phyloP scores from a whole-genome alignment of 2,888 invertebrate species.

The Amphimallon solstitiale region DNA sequence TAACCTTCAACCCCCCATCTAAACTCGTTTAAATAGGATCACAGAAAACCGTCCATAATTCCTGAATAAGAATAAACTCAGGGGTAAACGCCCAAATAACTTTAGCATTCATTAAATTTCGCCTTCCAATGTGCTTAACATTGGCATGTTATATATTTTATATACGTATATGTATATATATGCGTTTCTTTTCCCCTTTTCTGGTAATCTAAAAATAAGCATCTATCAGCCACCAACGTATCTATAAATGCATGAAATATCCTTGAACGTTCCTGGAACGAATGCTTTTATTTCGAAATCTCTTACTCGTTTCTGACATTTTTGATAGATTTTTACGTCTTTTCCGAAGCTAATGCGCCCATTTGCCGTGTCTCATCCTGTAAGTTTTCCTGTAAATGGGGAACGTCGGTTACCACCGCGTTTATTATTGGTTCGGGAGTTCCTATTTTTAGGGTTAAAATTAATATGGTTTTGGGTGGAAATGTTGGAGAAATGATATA shows the following conservation, averaged over 20 bases:
- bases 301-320: constrained; percentile 36
- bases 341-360: constrained; percentile 40
- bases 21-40: neutral
- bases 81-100: constrained; percentile 38
- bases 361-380: constrained; percentile 41
- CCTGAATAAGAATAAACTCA: constrained; percentile 12
- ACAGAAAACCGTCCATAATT: constrained; percentile 11
- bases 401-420: neutral
- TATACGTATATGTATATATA: constrained; percentile 15
- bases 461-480: constrained; percentile 35
- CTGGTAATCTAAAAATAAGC: constrained; percentile 49
- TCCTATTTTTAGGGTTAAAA: constrained; percentile 37
- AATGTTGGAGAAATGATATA: constrained; percentile 29
- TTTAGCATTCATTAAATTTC: constrained; percentile 44
- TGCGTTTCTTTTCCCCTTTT: constrained; percentile 43
- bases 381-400: neutral
- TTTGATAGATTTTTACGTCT: constrained; percentile 43
- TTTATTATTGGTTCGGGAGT: constrained; percentile 7
- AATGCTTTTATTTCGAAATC: constrained; percentile 38
- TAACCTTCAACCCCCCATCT: constrained; percentile 27
- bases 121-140: constrained; percentile 31
- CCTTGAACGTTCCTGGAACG: neutral
- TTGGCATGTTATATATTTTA: constrained; percentile 26
- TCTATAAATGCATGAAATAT: neutral
- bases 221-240: too few relatives aligned